phyloP scores from a whole-genome alignment of 2,113 vertebrate species.

The Peucedramus taeniatus region DNA sequence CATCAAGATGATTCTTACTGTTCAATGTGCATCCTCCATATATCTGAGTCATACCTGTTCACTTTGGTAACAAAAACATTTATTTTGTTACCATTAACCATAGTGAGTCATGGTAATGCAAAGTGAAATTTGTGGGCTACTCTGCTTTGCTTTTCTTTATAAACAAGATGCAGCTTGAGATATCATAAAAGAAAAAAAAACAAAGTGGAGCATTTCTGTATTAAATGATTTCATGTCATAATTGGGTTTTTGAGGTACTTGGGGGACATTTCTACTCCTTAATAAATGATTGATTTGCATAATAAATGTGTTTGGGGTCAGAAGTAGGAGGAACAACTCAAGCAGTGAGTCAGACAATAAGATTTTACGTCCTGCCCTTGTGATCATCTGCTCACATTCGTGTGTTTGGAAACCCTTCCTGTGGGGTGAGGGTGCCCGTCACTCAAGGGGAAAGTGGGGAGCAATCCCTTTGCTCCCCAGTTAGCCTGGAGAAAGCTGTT shows the following conservation, averaged over 20 bases:
- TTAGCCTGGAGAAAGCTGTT: neutral
- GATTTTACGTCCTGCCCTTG: neutral
- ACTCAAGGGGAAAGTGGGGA: neutral
- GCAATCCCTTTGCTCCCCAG: neutral
- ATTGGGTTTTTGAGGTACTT: neutral
- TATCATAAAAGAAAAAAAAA: neutral
- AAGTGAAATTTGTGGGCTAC: neutral
- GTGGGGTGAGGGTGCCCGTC: neutral
- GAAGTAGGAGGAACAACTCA: neutral
- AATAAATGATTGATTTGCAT: neutral
- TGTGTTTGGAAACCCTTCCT: neutral
- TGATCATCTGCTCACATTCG: rapidly evolving
- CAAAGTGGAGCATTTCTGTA: neutral
- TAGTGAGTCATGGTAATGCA: neutral
- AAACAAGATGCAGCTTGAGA: neutral
- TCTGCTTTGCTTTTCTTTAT: neutral
- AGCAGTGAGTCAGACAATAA: neutral
- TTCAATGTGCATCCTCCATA: neutral
- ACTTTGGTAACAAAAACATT: neutral
- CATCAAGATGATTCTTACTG: neutral
- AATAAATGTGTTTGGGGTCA: neutral
- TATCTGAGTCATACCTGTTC: neutral
- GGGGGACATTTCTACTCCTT: neutral
- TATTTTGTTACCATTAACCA: neutral
- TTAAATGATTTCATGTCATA: neutral